A percentile compares a stretch with the other conserved stretches of the same genome.
These are phyloP conservation scores for Trididemnum miniatum DNA, from an alignment of 23 tunicate genomes.

Conservation along the genomic window DNA sequence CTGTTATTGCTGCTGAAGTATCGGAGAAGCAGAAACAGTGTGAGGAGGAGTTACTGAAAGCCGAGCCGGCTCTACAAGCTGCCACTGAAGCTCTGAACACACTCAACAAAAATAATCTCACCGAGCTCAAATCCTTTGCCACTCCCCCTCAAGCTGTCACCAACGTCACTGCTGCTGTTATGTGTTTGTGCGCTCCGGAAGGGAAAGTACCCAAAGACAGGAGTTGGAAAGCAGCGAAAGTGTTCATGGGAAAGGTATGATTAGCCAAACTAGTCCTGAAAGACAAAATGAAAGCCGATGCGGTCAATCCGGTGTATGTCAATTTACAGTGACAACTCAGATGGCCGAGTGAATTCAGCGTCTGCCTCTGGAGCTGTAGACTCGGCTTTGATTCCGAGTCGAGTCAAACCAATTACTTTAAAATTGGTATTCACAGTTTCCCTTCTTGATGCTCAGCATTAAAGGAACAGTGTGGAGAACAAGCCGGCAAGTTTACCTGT, in stretches of 20 bases:
- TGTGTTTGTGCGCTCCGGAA: conserved; percentile 85
- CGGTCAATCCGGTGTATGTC: no score
- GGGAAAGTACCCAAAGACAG: conserved; percentile 80
- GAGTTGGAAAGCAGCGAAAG: conserved; percentile 74
- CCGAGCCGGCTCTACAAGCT: conserved; percentile 84
- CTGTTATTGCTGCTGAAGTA: conserved; percentile 76
- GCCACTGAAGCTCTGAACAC: conserved; percentile 91
- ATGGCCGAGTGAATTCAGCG: no score
- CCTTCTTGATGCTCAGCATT: no score
- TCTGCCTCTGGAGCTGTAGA: no score
- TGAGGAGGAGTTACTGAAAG: conserved; percentile 82
- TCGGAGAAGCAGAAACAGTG: conserved; percentile 78
- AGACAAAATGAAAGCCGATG: no score
- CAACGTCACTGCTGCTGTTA: conserved; percentile 85
- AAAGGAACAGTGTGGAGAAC: no score
- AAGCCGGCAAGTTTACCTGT: no score
- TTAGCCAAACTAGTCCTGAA: no score
- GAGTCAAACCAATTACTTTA: no score
- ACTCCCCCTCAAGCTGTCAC: conserved; percentile 60
- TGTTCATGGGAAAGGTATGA: conserved; percentile 86
- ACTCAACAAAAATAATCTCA: conserved; percentile 70
- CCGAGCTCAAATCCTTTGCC: conserved; percentile 76
- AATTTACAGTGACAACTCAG: no score
- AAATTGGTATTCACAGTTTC: no score
- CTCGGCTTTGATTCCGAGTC: no score